Conservation (phyloP, 1,140 invertebrate species). For the Drosophila subobscura region DNA sequence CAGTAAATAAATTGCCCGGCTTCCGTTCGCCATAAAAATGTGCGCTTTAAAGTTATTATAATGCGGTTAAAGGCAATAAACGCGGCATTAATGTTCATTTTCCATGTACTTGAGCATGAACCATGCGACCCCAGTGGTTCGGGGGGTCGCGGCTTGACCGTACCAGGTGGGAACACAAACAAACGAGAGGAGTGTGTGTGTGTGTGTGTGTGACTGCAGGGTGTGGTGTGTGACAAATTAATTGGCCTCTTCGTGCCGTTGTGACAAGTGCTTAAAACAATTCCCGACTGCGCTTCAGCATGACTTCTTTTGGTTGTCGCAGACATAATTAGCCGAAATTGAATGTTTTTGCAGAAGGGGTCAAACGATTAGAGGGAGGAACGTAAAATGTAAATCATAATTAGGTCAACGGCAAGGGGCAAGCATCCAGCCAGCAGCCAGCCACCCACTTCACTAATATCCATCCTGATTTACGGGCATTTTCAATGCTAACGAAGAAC, state of each 20-base stretch:
- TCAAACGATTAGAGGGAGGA: neutral
- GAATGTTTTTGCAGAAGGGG: neutral
- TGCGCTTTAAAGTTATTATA: constrained; percentile 79
- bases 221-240: no score
- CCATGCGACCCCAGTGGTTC: constrained; percentile 36
- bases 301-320: no score
- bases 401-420: constrained; percentile 27
- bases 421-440: neutral
- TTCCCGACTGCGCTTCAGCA: no score
- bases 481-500: constrained; percentile 59
- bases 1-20: constrained; percentile 74
- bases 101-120: constrained; percentile 62
- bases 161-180: constrained; percentile 33
- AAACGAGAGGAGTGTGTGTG: no score
- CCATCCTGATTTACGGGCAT: constrained; percentile 55
- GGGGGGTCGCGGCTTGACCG: constrained; percentile 5
- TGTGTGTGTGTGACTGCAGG: no score
- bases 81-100: constrained; percentile 70
- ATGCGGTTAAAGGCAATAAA: constrained; percentile 81
- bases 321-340: constrained; percentile 3
- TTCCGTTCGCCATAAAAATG: constrained; percentile 67
- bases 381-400: constrained; percentile 30
- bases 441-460: constrained; percentile 13
- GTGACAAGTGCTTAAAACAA: no score
- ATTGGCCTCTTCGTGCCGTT: no score